Conservation (phyloP, 30 jellyfish, hydroid and myxozoan genomes). For the Phacellophora camtschatica region DNA sequence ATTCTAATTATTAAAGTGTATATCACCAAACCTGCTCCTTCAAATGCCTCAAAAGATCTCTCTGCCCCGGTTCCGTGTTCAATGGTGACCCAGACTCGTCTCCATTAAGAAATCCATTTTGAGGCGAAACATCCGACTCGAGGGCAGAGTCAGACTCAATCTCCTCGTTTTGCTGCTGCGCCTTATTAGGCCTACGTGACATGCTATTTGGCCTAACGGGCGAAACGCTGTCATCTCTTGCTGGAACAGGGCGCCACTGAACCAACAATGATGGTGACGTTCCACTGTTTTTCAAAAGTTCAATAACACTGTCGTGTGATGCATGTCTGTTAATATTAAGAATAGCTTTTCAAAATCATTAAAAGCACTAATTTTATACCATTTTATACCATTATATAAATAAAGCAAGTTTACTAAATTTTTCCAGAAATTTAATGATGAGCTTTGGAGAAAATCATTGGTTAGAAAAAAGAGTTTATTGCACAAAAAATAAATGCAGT, state of each 20-base stretch:
- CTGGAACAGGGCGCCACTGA: constrained; percentile 78
- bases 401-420: too few species aligned
- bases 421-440: too few species aligned
- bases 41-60: constrained; percentile 17
- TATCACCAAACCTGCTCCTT: constrained; percentile 35
- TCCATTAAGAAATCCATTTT: constrained; percentile 3
- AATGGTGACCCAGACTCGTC: background rate
- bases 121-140: constrained; percentile 59
- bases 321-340: constrained; percentile 36
- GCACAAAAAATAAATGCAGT: too few species aligned
- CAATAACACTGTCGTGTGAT: constrained; percentile 55
- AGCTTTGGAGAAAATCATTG: too few species aligned
- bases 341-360: background rate
- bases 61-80: constrained; percentile 42
- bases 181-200: background rate
- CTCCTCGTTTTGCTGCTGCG: constrained; percentile 13
- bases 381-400: too few species aligned
- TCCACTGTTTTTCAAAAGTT: constrained; percentile 75
- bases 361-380: background rate
- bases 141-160: constrained; percentile 53
- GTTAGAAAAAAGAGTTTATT: too few species aligned
- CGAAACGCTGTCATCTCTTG: background rate
- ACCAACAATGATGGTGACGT: constrained; percentile 50
- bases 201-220: constrained; percentile 26
- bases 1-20: too few species aligned